Percentiles rank a stretch among this genome's conserved stretches.
Conservation (phyloP, 2,113 vertebrate species). For the Ochotona princeps region DNA sequence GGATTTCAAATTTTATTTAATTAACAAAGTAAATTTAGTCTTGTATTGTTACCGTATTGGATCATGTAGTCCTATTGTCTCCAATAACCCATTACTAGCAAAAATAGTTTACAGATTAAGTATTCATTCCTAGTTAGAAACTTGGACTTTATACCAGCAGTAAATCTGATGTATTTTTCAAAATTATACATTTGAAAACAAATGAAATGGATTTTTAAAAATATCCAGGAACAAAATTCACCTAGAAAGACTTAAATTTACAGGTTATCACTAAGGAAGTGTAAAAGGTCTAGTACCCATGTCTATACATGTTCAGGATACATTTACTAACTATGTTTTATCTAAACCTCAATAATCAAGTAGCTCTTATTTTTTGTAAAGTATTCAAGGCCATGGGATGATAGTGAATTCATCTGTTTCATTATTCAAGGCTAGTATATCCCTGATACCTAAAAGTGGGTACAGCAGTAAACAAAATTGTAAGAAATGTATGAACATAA, state of each 20-base stretch:
- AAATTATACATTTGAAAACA: conserved; percentile 3
- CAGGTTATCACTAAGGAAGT: not conserved
- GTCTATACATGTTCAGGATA: not conserved
- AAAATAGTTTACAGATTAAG: not conserved
- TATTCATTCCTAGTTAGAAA: not conserved
- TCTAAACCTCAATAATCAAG: not conserved
- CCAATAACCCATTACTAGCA: not conserved
- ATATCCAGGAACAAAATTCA: conserved; percentile 4
- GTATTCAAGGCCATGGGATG: not conserved
- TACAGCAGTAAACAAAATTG: conserved; percentile 8
- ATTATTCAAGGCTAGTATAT: not conserved
- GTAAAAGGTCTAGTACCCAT: not conserved
- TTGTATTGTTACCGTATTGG: not conserved
- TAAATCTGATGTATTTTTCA: not conserved
- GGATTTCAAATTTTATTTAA: not conserved
- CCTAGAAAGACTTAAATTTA: not conserved
- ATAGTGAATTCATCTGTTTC: not conserved
- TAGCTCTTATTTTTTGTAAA: conserved; percentile 49
- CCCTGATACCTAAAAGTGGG: not conserved
- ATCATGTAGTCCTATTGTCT: not conserved
- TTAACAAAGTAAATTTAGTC: conserved; percentile 1
- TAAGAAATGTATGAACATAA: not conserved
- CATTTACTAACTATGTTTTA: not conserved
- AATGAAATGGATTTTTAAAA: conserved; percentile 3
- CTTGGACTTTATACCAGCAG: not conserved